Evolutionary conservation across 2,113 vertebrate genomes (phyloP).

Genomic region (Paramisgurnus dabryanus): DNA sequence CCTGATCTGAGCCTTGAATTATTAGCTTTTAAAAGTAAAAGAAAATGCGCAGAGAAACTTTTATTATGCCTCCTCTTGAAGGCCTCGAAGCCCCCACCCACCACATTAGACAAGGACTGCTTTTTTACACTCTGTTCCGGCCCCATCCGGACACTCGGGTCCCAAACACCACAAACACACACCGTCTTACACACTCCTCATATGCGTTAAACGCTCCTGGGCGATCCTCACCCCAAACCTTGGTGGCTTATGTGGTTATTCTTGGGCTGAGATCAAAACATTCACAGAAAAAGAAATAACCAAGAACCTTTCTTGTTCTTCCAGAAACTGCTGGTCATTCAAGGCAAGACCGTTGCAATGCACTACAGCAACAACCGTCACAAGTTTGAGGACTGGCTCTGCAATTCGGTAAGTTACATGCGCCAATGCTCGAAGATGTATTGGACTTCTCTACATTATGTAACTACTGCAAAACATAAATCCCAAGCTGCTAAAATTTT

Average conservation of each 20-base stretch:
- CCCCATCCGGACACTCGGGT: conserved; percentile 79
- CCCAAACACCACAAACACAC: conserved; percentile 76
- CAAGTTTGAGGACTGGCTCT: conserved; percentile 99
- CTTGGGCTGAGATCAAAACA: conserved; percentile 75
- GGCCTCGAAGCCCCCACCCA: conserved; percentile 57
- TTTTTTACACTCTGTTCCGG: conserved; percentile 77
- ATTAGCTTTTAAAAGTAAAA: background rate
- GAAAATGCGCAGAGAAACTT: conserved; percentile 18
- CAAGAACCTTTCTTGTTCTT: conserved; percentile 77
- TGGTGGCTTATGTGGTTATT: conserved; percentile 95
- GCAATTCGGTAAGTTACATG: conserved; percentile 86
- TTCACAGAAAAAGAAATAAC: conserved; percentile 77
- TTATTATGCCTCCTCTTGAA: conserved; percentile 69
- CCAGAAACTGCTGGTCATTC: conserved; percentile 95
- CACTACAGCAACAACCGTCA: conserved; percentile 97
- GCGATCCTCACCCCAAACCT: conserved; percentile 80
- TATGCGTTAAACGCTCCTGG: conserved; percentile 78
- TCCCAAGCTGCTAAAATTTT: background rate
- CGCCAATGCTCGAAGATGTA: too few species aligned
- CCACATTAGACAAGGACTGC: conserved; percentile 12
- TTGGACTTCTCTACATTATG: too few species aligned
- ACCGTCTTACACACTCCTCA: conserved; percentile 68
- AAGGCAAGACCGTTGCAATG: conserved; percentile 95
- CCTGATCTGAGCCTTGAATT: background rate
- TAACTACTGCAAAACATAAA: too few species aligned